These are phyloP conservation scores for Episyrphus balteatus DNA, from an alignment of 1,140 invertebrate genomes.

Conservation along the genomic window DNA sequence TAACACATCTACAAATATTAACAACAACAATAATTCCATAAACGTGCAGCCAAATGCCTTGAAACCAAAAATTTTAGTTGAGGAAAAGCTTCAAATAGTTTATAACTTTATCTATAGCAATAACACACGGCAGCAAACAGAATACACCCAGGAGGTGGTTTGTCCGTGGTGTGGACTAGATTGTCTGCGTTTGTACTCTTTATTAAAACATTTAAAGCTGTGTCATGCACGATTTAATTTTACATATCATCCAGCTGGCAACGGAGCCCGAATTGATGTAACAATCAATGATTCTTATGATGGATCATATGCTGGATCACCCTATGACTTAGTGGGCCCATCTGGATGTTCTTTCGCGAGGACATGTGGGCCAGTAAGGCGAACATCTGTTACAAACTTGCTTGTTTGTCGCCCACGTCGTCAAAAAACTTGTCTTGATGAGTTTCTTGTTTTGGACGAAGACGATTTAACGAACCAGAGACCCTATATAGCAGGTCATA, in stretches of 20 bases:
- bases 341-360: conserved; percentile 51
- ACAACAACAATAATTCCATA: conserved; percentile 11
- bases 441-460: conserved; percentile 74
- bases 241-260: conserved; percentile 54
- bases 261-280: conserved; percentile 82
- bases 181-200: conserved; percentile 73
- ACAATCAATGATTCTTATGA: conserved; percentile 92
- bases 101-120: conserved; percentile 96
- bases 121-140: conserved; percentile 87
- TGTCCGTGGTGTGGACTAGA: conserved; percentile 94
- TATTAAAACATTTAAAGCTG: conserved; percentile 86
- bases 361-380: conserved; percentile 64
- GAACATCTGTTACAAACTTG: conserved; percentile 79
- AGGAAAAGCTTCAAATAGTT: conserved; percentile 58
- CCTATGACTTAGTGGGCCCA: conserved; percentile 75
- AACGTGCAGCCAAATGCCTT: background rate
- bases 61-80: too few species aligned
- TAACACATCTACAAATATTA: conserved; percentile 33
- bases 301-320: conserved; percentile 90
- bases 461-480: conserved; percentile 66
- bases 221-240: conserved; percentile 91
- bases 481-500: conserved; percentile 80
- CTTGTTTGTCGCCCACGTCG: conserved; percentile 74
- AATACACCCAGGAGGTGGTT: conserved; percentile 80
- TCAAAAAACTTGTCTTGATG: conserved; percentile 59